phyloP scores from a whole-genome alignment of 2,888 invertebrate genomes.

The Tachina grossa region DNA sequence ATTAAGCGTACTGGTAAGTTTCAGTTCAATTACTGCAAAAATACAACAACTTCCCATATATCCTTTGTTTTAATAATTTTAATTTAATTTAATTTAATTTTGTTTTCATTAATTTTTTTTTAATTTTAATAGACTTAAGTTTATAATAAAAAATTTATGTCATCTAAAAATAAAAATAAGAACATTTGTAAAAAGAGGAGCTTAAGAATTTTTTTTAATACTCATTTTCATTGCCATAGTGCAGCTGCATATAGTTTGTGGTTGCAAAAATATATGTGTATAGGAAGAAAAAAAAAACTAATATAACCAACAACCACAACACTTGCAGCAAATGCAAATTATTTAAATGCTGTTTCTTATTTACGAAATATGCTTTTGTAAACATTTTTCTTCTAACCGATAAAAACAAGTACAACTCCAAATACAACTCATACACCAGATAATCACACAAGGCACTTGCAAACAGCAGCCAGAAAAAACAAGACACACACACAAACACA shows the following conservation, averaged over 20 bases:
- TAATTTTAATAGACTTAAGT: too few species aligned
- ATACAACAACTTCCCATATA: too few species aligned
- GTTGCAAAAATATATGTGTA: slow-evolving; percentile 27
- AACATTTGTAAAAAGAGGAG: too few species aligned
- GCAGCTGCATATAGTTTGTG: slow-evolving; percentile 39
- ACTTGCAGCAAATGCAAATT: slow-evolving; percentile 71
- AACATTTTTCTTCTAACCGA: slow-evolving; percentile 57
- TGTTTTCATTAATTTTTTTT: too few species aligned
- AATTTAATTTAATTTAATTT: too few species aligned
- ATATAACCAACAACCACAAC: slow-evolving; percentile 48
- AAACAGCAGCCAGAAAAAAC: slow-evolving; percentile 5
- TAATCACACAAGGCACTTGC: slow-evolving; percentile 55
- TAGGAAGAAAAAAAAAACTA: background rate
- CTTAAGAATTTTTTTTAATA: too few species aligned
- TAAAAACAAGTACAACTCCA: slow-evolving; percentile 52
- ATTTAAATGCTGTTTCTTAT: slow-evolving; percentile 71
- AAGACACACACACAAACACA: background rate
- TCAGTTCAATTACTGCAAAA: too few species aligned
- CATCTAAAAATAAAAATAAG: too few species aligned
- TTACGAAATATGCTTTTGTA: slow-evolving; percentile 70
- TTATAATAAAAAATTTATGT: too few species aligned
- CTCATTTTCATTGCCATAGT: slow-evolving; percentile 34
- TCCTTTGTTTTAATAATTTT: too few species aligned
- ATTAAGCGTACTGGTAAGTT: too few species aligned
- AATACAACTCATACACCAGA: slow-evolving; percentile 32